Evolutionary conservation across 2,888 invertebrate genomes (phyloP).

Genomic region (Xestia xanthographa): DNA sequence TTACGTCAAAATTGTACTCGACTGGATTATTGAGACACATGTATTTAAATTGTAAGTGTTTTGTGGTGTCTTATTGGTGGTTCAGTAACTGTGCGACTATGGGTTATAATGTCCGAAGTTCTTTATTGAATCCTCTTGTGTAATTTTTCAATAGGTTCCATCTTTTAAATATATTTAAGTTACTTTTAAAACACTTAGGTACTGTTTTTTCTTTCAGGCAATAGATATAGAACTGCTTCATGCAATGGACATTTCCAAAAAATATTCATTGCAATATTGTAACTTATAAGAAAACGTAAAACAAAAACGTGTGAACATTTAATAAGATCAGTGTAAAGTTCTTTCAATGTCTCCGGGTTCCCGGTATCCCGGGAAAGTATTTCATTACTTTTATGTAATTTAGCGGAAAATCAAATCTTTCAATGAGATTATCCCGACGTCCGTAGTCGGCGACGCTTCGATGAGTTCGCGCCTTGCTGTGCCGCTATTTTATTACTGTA

Average conservation of each 20-base stretch:
- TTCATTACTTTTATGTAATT: slow-evolving; percentile 90
- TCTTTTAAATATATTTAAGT: not conserved
- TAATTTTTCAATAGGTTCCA: slow-evolving; percentile 3
- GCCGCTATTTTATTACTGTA: slow-evolving; percentile 61
- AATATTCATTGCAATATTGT: not conserved
- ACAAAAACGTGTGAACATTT: slow-evolving; percentile 55
- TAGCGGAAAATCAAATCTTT: slow-evolving; percentile 90
- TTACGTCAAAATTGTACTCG: slow-evolving; percentile 60
- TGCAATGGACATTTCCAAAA: not conserved
- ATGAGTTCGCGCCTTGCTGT: slow-evolving; percentile 72
- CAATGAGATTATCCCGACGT: slow-evolving; percentile 87
- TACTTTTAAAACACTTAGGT: not conserved
- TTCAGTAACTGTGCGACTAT: not conserved
- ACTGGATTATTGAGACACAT: slow-evolving; percentile 49
- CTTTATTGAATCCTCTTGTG: slow-evolving; percentile 7
- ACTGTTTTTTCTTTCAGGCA: not conserved
- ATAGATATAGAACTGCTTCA: not conserved
- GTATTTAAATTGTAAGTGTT: slow-evolving; percentile 38
- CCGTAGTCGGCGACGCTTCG: slow-evolving; percentile 74
- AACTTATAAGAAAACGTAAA: slow-evolving; percentile 22
- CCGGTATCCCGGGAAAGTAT: slow-evolving; percentile 81
- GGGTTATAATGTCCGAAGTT: not conserved
- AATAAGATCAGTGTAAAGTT: slow-evolving; percentile 71
- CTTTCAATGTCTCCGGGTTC: slow-evolving; percentile 74
- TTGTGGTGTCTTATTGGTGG: not conserved